Conservation (phyloP, 2,797 vertebrate species). For the Alosa sapidissima region DNA sequence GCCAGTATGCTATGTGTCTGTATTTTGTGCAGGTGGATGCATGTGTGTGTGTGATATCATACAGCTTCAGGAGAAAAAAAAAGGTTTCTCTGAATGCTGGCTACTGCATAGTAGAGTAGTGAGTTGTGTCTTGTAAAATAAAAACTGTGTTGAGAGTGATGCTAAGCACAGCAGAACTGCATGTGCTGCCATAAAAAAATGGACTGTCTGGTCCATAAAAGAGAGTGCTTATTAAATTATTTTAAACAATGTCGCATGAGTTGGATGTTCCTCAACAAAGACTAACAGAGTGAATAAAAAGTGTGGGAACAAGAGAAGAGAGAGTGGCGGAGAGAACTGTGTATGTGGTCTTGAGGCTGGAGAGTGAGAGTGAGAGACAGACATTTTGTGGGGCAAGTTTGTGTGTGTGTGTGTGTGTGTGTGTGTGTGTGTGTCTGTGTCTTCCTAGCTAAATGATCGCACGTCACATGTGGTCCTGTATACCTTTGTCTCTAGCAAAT, state of each 20-base stretch:
- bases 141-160: constrained; percentile 73
- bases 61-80: constrained; percentile 25
- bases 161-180: constrained; percentile 68
- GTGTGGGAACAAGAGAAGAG: not conserved
- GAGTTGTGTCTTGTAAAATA: constrained; percentile 68
- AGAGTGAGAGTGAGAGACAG: not conserved
- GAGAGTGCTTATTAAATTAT: constrained; percentile 78
- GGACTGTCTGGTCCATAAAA: constrained; percentile 67
- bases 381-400: too few relatives aligned
- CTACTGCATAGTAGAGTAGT: constrained; percentile 65
- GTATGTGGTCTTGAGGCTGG: not conserved
- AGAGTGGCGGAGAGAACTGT: not conserved
- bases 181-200: constrained; percentile 70
- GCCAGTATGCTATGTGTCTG: too few relatives aligned
- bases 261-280: constrained; percentile 48
- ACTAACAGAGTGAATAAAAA: constrained; percentile 41
- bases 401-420: not conserved
- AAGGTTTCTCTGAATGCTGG: constrained; percentile 25
- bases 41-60: not conserved
- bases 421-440: constrained; percentile 7
- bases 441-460: not conserved
- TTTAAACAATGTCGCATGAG: constrained; percentile 70
- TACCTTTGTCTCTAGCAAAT: not conserved
- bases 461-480: not conserved
- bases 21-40: not conserved